Conservation (phyloP, 2,113 vertebrate genomes). For the Melanotaenia duboulayi region DNA sequence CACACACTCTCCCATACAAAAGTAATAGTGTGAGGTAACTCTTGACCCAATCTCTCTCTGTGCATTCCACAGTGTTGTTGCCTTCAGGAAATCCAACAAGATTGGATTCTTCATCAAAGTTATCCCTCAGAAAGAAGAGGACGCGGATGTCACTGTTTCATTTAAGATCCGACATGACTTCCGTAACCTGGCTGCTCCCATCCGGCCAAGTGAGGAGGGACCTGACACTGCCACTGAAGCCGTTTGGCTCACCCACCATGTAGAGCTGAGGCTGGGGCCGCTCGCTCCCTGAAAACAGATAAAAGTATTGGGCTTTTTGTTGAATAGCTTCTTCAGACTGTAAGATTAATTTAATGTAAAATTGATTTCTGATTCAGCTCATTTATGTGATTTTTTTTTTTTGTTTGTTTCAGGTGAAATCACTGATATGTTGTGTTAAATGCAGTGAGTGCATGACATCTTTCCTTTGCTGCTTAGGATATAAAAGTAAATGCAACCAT, state of each 20-base stretch:
- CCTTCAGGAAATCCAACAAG: slow-evolving; percentile 98
- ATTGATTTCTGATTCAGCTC: slow-evolving; percentile 58
- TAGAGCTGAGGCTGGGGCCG: slow-evolving; percentile 94
- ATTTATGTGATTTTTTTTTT: not conserved
- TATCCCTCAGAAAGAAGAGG: slow-evolving; percentile 91
- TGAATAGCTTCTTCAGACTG: not conserved
- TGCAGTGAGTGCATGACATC: not conserved
- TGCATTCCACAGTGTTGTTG: slow-evolving; percentile 86
- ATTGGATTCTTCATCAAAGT: slow-evolving; percentile 99
- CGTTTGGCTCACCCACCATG: slow-evolving; percentile 95
- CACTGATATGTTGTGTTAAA: not conserved
- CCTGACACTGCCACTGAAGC: slow-evolving; percentile 82
- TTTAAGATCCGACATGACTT: slow-evolving; percentile 98
- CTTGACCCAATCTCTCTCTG: slow-evolving; percentile 18
- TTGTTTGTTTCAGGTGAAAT: slow-evolving; percentile 9
- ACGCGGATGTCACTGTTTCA: slow-evolving; percentile 88
- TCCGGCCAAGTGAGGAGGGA: slow-evolving; percentile 89
- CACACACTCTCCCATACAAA: not conserved
- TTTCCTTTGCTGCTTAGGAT: not conserved
- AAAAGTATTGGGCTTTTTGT: slow-evolving; percentile 10
- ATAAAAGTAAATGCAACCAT: slow-evolving; percentile 5
- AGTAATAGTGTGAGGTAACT: not conserved
- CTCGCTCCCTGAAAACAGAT: slow-evolving; percentile 84
- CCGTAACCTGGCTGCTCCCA: slow-evolving; percentile 91
- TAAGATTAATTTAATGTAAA: slow-evolving; percentile 31